Percentiles rank a stretch among this genome's conserved stretches.
phyloP scores from a whole-genome alignment of 2,888 invertebrate species.

The Leptopilina myrica region DNA sequence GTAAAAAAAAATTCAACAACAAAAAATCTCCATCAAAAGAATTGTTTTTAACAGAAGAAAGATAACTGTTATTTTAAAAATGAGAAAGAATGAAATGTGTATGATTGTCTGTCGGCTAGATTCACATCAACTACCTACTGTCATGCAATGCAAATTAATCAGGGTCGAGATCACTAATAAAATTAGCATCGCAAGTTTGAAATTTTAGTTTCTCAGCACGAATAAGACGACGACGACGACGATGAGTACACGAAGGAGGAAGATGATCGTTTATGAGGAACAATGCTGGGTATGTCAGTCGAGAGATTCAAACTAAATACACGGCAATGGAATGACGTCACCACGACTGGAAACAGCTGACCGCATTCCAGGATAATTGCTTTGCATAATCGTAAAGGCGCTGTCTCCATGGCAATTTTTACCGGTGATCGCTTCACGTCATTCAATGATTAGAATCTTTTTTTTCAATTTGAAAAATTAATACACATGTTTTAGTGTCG shows the following conservation, averaged over 20 bases:
- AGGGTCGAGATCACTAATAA: slow-evolving; percentile 27
- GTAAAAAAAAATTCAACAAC: too few species aligned
- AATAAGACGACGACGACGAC: background rate
- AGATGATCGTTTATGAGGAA: slow-evolving; percentile 28
- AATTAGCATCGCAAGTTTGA: slow-evolving; percentile 18
- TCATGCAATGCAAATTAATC: slow-evolving; percentile 29
- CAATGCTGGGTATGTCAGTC: slow-evolving; percentile 56
- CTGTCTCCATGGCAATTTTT: slow-evolving; percentile 44
- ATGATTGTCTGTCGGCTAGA: slow-evolving; percentile 30
- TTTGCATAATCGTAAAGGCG: slow-evolving; percentile 72
- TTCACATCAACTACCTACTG: slow-evolving; percentile 40
- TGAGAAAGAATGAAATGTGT: too few species aligned
- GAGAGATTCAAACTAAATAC: slow-evolving; percentile 53
- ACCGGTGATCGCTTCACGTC: background rate
- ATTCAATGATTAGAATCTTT: too few species aligned
- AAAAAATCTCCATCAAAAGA: too few species aligned
- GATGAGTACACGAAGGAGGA: background rate
- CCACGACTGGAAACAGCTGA: slow-evolving; percentile 72
- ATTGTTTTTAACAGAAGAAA: too few species aligned
- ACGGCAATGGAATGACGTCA: slow-evolving; percentile 65
- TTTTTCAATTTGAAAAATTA: too few species aligned
- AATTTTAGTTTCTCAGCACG: slow-evolving; percentile 35
- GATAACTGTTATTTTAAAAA: too few species aligned
- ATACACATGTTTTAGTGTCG: too few species aligned
- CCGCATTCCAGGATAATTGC: slow-evolving; percentile 75